Percentiles rank a stretch among this genome's conserved stretches.
phyloP scores from a whole-genome alignment of 2,888 invertebrate species.

The Ectobius pallidus region DNA sequence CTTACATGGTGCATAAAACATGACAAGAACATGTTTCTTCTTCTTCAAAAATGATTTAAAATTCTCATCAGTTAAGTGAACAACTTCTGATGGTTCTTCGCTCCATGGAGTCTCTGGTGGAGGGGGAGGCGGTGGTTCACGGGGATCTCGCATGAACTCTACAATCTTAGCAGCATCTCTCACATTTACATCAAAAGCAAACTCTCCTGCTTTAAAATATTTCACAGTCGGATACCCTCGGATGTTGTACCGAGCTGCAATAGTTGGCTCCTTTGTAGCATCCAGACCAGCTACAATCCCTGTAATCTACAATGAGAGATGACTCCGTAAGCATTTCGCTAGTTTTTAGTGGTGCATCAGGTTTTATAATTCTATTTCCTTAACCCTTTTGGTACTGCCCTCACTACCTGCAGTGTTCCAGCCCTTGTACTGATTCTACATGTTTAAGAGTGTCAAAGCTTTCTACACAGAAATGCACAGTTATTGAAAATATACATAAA shows the following conservation, averaged over 20 bases:
- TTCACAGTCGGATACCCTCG: conserved; percentile 83
- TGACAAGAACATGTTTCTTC: conserved; percentile 84
- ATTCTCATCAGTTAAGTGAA: conserved; percentile 74
- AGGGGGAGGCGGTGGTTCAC: conserved; percentile 84
- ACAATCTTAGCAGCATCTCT: conserved; percentile 79
- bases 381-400: too few species aligned
- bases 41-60: conserved; percentile 79
- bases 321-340: too few species aligned
- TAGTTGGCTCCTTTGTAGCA: conserved; percentile 74
- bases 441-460: too few species aligned
- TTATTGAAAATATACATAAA: too few species aligned
- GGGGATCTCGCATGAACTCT: conserved; percentile 83
- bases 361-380: too few species aligned
- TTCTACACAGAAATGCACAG: too few species aligned
- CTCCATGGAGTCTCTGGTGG: conserved; percentile 82
- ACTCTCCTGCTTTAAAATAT: conserved; percentile 78
- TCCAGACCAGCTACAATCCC: conserved; percentile 85
- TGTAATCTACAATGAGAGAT: conserved; percentile 59
- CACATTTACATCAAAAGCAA: conserved; percentile 78
- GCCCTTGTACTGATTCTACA: too few species aligned
- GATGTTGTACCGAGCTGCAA: conserved; percentile 73
- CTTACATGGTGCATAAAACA: conserved; percentile 94
- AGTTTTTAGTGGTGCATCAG: too few species aligned
- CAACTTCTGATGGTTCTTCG: conserved; percentile 75
- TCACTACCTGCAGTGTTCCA: too few species aligned